Base-by-base conservation (phyloP, 2,888 invertebrate genomes). In the Ypsolopha sequella region DNA sequence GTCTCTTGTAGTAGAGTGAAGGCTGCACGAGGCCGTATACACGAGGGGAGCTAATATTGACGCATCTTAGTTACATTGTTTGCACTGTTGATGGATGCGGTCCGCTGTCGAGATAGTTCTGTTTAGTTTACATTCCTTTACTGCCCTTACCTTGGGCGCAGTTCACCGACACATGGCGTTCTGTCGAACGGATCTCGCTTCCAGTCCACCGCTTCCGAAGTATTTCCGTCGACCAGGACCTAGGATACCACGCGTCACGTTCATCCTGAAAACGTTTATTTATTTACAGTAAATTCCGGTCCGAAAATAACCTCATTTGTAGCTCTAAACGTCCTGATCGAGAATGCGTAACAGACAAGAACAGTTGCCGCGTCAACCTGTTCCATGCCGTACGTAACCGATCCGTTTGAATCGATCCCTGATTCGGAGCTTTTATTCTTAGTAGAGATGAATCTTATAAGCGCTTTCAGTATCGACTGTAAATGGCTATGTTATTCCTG, bases 51-150 rank as follows among this genome's bases (percentile, higher is more conserved):
- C 53, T 59, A 72, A 76, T 75, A 77, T 77, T 76, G 75, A 76
- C 75, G 64, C 60, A 61, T 69, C 68, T 71, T 68, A 60, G 66
- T 72, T 68, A 71, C 68, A 71, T 61, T 76, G 79, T 80, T 78
- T 79, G 76, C 72, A 59, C 63, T 61, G 64, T 70, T 73, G 78
- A 79, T 80, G 76, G 75, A 79, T 73, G 73, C 64, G 69, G 68
- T 69, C 65, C 67, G 69, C 60, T 57, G 62, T 64, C 55, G 60
- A 62, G 61, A 65, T 61, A 50, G 51, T 41, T 56, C 73, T 24
- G 24, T 24, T 24, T 24, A 24, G 69, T 72, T 70, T 72, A 71
- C 70, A 61, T 66, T 77, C 73, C 70, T 7, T 13, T 10, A 10
- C 66, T 68, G 64, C 66, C 66, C 66, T 73, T 77, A 77, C 80